A percentile compares a stretch with the other conserved stretches of the same genome.
Evolutionary conservation across 2,888 invertebrate species (phyloP).

Genomic region (Dolichopus griseipennis): DNA sequence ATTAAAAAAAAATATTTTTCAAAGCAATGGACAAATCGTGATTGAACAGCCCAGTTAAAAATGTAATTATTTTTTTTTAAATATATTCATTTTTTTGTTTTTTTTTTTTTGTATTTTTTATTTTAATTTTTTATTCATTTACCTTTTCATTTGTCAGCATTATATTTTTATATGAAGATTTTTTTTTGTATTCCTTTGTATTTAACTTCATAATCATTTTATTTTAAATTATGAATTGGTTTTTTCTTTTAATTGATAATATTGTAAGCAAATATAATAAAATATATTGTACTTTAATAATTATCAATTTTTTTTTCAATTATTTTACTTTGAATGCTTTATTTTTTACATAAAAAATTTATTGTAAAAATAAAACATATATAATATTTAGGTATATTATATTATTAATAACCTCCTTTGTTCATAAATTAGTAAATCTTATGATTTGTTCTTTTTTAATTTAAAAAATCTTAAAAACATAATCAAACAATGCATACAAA

Average conservation of each 20-base stretch:
- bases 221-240: too few relatives aligned
- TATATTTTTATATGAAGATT: too few relatives aligned
- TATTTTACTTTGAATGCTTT: neutral
- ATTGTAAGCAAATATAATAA: neutral
- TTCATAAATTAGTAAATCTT: neutral
- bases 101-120: neutral
- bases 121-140: constrained; percentile 7
- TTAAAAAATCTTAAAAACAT: too few relatives aligned
- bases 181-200: too few relatives aligned
- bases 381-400: too few relatives aligned
- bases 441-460: neutral
- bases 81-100: constrained; percentile 4
- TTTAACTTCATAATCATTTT: neutral
- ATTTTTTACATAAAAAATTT: neutral
- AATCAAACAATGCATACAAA: too few relatives aligned
- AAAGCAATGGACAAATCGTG: constrained; percentile 22
- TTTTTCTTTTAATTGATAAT: neutral
- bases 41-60: constrained; percentile 24
- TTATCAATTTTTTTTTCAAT: neutral
- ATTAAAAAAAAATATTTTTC: neutral
- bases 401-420: too few relatives aligned
- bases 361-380: too few relatives aligned
- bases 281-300: neutral
- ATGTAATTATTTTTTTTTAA: constrained; percentile 7
- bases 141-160: too few relatives aligned